Base-by-base conservation (phyloP, 1,140 invertebrate genomes). In the Pogonus chalceus region DNA sequence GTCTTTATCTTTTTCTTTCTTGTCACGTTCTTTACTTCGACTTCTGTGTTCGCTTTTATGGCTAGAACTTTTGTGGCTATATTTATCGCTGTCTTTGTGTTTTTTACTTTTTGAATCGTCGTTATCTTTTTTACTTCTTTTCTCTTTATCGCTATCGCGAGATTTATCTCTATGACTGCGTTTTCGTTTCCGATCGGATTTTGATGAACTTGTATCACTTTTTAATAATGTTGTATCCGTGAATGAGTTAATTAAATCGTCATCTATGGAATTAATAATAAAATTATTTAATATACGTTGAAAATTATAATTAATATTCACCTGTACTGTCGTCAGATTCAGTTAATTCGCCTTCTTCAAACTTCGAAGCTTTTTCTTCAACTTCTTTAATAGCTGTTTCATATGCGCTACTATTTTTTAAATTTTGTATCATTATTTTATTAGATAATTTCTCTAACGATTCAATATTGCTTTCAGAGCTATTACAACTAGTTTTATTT, bases 361-460 rank as follows among this genome's bases (percentile, higher is more conserved):
- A 82, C 56, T 74, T 76, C 55, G 76, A 77, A 48, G 78, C 76
- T 60, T 81, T 77, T 58, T 80, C 79, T 65, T 84, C 81, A 35
- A 79, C 78, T 63, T 80, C 75, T 62, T 80, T 80, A 0, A 83
- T 77, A 20, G 79, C 79, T 56, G 80, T 78, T 61, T 80, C 80
- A 67, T 79, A 84, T 20, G 84, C 78, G 35, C 73, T 62, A 70
- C 81, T 83, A 47, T 24, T 26, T 52, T 55, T 56, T 48, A 47
- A 52, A 56, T 56, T 35, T 49, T 51, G 35, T 21, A 51, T 58
- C 14, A 12, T 46, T 24, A 55, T 52, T 31, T 58, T 55, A 31
- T 47, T 23, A 9, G 23, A 20, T 7, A 14, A 31, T 31, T 21
- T 56, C 16, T 23, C 20, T 39, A 23, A n/a, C n/a, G n/a, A n/a